Conservation (phyloP, 2,797 vertebrate genomes). For the Delichon dasypus region DNA sequence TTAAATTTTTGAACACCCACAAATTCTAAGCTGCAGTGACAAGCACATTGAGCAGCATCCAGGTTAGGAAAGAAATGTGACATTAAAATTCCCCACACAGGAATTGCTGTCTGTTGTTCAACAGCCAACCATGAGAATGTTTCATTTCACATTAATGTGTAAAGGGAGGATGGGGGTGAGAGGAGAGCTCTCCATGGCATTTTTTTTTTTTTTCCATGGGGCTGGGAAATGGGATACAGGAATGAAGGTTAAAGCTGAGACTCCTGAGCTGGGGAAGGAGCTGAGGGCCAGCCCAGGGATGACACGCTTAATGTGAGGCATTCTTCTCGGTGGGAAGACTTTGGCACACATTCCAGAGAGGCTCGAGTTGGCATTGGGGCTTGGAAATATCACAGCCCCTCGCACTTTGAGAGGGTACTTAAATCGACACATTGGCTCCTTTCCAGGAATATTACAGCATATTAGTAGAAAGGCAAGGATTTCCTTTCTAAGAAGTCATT, state of each 20-base stretch:
- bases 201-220: background rate
- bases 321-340: constrained; percentile 48
- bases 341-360: constrained; percentile 52
- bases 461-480: constrained; percentile 36
- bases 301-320: constrained; percentile 48
- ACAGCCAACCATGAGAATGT: background rate
- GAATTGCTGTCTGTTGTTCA: background rate
- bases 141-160: background rate
- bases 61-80: background rate
- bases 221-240: constrained; percentile 15
- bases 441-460: constrained; percentile 28
- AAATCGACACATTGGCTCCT: constrained; percentile 12
- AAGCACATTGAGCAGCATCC: background rate
- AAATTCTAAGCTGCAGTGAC: background rate
- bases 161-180: background rate
- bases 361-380: background rate
- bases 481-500: constrained; percentile 61
- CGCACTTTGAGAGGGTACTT: background rate
- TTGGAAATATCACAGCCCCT: constrained; percentile 42
- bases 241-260: constrained; percentile 35
- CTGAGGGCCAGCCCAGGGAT: background rate
- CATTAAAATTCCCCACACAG: background rate
- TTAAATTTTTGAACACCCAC: background rate
- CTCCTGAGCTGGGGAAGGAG: background rate
- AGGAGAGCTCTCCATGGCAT: background rate